A percentile compares a stretch with the other conserved stretches of the same genome.
Conservation (phyloP, 2,888 invertebrate genomes). For the Tetropium fuscum region DNA sequence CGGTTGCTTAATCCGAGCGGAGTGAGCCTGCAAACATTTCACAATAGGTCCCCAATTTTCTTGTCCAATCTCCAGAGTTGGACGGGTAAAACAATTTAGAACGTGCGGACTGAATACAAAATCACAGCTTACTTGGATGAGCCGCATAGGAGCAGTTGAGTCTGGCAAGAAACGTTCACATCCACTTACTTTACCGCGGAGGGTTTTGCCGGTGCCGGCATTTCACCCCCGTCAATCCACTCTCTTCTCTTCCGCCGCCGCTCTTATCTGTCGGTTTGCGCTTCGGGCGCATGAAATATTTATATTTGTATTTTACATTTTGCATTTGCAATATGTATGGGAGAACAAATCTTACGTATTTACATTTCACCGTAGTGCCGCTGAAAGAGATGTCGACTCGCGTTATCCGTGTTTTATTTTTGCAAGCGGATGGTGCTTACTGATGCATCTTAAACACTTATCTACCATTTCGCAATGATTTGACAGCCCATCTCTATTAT, state of each 20-base stretch:
- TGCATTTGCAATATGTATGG: slow-evolving; percentile 34
- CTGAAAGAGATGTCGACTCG: not conserved
- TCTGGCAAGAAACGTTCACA: slow-evolving; percentile 52
- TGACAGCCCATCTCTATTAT: no score
- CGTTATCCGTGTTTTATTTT: not conserved
- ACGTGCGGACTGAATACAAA: slow-evolving; percentile 55
- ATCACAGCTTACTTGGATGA: slow-evolving; percentile 53
- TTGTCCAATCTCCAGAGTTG: slow-evolving; percentile 58
- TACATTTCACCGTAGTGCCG: not conserved
- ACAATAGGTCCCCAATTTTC: slow-evolving; percentile 60
- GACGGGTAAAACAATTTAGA: slow-evolving; percentile 61
- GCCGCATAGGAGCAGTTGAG: slow-evolving; percentile 52
- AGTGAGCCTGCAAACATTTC: slow-evolving; percentile 46
- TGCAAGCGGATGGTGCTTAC: not conserved
- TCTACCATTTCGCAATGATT: not conserved
- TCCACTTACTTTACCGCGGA: slow-evolving; percentile 56
- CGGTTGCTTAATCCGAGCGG: slow-evolving; percentile 1
- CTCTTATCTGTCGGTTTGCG: slow-evolving; percentile 41
- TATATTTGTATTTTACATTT: slow-evolving; percentile 47
- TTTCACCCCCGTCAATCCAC: slow-evolving; percentile 47
- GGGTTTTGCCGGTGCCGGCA: slow-evolving; percentile 42
- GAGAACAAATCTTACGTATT: slow-evolving; percentile 37
- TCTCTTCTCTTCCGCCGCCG: slow-evolving; percentile 38
- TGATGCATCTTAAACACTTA: not conserved
- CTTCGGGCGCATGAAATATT: slow-evolving; percentile 49